These are phyloP conservation scores for Pseudochirops cupreus DNA, from an alignment of 2,797 vertebrate species.

Conservation along the genomic window DNA sequence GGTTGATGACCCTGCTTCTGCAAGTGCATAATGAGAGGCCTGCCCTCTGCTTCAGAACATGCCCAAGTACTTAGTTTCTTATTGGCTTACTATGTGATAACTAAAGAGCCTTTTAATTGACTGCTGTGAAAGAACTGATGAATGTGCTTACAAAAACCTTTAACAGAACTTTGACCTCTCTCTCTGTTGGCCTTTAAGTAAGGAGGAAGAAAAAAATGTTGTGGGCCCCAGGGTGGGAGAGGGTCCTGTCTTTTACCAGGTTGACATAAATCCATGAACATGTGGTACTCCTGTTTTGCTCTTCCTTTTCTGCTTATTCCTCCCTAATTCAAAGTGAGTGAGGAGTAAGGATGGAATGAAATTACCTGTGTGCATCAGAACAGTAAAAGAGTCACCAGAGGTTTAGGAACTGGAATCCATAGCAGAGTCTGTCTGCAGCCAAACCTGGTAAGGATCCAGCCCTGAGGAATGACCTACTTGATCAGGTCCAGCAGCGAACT, in stretches of 20 bases:
- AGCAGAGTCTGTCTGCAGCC: not conserved
- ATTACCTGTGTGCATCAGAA: not conserved
- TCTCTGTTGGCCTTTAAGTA: not conserved
- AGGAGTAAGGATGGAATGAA: not conserved
- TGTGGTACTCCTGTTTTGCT: not conserved
- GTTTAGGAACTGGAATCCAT: not conserved
- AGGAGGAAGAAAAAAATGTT: not conserved
- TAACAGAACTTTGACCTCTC: not conserved
- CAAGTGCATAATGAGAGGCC: not conserved
- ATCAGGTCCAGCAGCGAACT: not conserved
- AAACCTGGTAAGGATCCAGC: not conserved
- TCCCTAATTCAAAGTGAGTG: not conserved
- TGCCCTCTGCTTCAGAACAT: not conserved
- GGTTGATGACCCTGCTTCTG: not conserved
- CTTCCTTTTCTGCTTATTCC: not conserved
- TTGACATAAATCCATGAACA: not conserved
- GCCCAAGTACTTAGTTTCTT: not conserved
- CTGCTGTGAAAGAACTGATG: not conserved
- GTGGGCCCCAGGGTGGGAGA: not conserved
- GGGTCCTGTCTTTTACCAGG: not conserved
- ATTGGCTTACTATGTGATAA: not conserved
- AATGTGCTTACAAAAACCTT: not conserved
- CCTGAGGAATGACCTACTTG: not conserved
- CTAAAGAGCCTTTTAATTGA: not conserved
- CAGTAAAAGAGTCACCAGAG: not conserved